Evolutionary conservation across 2,797 vertebrate species (phyloP), one percentile per base, ranked within the genome.

Genomic region (Ibycter americanus): DNA sequence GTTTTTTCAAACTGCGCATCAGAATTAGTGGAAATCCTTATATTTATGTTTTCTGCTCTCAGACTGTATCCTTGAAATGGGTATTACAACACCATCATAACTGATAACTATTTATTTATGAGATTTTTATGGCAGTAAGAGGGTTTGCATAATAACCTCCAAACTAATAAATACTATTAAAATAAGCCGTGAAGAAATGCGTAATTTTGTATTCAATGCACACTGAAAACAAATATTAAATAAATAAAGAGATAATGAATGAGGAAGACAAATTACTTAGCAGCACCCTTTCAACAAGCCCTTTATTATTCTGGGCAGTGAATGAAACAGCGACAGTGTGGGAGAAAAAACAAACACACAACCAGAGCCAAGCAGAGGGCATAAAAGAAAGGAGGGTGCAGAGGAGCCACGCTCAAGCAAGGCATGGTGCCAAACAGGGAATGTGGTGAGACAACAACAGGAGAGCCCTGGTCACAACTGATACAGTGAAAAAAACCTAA

Each of bases 291-390:
- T 92, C 91, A 94, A 95, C 92, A 97, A 95, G 73, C 70, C 78
- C 66, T 73, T 96, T 93, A 91, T 96, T 96, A 87, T 96, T 92
- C 94, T 61, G 71, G 90, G 96, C 91, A 95, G 78, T 59, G 78
- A 97, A 94, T 90, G 91, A 95, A 94, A 94, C 44, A 29, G 87
- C 94, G 71, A 79, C 90, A 32, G 27, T 36, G 94, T 95, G 86
- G 95, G 94, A 96, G 88, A 90, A 56, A 96, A 96, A 95, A 94
- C 80, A 96, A 97, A 97, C 81, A 93, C 72, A 36, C 13, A 13
- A 52, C 2, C 78, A 83, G 63, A 96, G 94, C 85, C 80, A 85
- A 93, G 92, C 74, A 40, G 70, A 92, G 63, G 82, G 84, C 72
- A 66, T 6, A 46, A 54, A 71, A 84, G 58, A 83, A 95, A 89